Conservation (phyloP, 2,888 invertebrate species). For the Tridacna gigas region DNA sequence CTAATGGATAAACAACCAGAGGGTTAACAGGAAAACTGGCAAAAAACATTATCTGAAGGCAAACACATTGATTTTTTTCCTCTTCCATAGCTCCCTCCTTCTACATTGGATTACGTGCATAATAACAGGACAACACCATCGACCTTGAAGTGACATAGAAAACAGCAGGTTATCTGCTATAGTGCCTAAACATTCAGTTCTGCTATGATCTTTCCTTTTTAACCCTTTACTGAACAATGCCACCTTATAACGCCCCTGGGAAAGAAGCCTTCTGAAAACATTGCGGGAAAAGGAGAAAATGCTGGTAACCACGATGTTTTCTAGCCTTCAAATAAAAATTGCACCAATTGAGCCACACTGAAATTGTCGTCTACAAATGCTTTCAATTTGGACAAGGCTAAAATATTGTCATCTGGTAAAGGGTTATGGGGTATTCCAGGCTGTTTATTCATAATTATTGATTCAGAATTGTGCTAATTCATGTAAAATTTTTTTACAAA, state of each 20-base stretch:
- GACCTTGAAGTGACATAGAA: no score
- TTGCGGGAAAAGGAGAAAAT: no score
- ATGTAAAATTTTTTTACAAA: background rate
- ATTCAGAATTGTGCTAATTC: background rate
- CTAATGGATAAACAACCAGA: background rate
- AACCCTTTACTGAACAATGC: no score
- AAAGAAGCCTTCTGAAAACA: no score
- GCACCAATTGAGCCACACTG: no score
- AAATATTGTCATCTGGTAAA: no score
- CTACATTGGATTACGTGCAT: background rate
- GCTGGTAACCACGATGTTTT: no score
- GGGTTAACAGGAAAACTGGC: background rate
- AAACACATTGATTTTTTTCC: background rate
- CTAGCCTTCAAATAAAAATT: no score
- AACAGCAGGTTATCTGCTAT: background rate
- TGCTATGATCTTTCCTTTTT: background rate
- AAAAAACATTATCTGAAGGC: background rate
- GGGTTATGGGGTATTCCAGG: background rate
- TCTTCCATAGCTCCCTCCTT: background rate
- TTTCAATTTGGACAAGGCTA: no score
- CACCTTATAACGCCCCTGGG: no score
- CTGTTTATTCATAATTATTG: background rate
- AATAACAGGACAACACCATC: no score
- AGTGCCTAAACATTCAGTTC: background rate
- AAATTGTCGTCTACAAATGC: no score